Evolutionary conservation across 2,888 invertebrate genomes (phyloP), one percentile per base, ranked within the genome.

Genomic region (Cephus rjabovi): DNA sequence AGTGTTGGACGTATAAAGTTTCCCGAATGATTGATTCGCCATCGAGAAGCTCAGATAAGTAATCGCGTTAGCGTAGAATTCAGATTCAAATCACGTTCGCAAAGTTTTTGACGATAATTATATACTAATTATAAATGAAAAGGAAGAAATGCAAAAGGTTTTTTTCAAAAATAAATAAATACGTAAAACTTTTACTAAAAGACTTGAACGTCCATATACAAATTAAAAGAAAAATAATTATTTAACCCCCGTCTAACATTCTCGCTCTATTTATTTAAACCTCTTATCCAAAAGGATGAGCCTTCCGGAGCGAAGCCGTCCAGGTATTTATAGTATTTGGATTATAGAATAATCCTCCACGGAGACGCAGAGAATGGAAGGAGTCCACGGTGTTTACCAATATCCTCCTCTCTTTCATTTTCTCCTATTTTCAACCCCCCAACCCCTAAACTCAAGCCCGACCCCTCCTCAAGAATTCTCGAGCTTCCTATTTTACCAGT

Each of bases 311-410:
- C 80, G 83, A 77, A 82, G 84, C 85, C 81, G 83, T 83, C 84
- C 86, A 84, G 87, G 88, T 90, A 90, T 90, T 90, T 90, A 89
- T 90, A 87, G 87, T 89, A 88, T 89, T 89, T 88, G 88, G 90
- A 90, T 90, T 90, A 90, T 88, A 83, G 86, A 86, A 89, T 89
- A 89, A 90, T 89, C 87, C 88, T 83, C 84, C 80, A 82, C 79
- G 83, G 83, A 87, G 84, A 86, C 83, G 83, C 79, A 80, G 79
- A 80, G 82, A 86, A 85, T 81, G 82, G 85, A 85, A 80, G 79
- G 82, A 86, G 84, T 84, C 81, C 79, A 84, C 85, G 84, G 86
- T 89, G 87, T 90, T 90, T 89, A 88, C 90, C 89, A 87, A 89
- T 89, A 90, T 87, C 85, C 86, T 87, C 84, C 79, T 84, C 80